Base-by-base conservation (phyloP, 1,140 invertebrate genomes). In the Macrocentrus cingulum region DNA sequence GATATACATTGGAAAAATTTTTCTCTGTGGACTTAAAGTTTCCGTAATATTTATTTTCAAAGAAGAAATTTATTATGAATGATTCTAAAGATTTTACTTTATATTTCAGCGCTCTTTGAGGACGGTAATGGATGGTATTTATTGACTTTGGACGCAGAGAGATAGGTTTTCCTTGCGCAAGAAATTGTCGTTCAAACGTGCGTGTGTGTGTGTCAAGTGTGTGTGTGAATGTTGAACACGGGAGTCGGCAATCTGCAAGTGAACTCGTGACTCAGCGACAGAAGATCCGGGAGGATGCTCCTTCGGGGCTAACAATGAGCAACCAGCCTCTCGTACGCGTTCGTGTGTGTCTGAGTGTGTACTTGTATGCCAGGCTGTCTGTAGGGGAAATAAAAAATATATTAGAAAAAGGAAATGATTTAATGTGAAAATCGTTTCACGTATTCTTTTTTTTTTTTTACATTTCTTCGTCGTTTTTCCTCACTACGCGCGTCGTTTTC, bases 281-380 rank as follows among this genome's bases (percentile, higher is more conserved):
- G 48, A 58, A 58, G 56, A 58, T 58, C 56, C 56, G 56, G 56
- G 56, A 51, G 48, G 56, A 57, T 55, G 53, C 53, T 55, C 25
- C 22, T 41, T 39, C 19, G 46, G 51, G 36, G 56, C 48, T 51
- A 58, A 58, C 56, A 58, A 58, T 58, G 56, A 58, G 51, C 19
- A 48, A 57, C 25, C 11, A 23, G 20, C 25, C 7, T 39, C 8
- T 39, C 13, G 11, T 8, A 4, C 15, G 6, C 6, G 29, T 48
- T 19, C 25, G 19, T 11, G 20, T 49, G 1, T 49, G 13, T 11
- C n/a, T n/a, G n/a, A n/a, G n/a, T 44, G n/a, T 29, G 16, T 37
- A 13, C 25, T 22, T 56, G 19, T 41, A 22, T 36, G 8, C 8
- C 29, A 29, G 22, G 15, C 5, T 25, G 46, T 4, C 2, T 15